Percentiles rank a stretch among this genome's conserved stretches.
phyloP scores from a whole-genome alignment of 2,113 vertebrate species.

The Chaetodon trifascialis region DNA sequence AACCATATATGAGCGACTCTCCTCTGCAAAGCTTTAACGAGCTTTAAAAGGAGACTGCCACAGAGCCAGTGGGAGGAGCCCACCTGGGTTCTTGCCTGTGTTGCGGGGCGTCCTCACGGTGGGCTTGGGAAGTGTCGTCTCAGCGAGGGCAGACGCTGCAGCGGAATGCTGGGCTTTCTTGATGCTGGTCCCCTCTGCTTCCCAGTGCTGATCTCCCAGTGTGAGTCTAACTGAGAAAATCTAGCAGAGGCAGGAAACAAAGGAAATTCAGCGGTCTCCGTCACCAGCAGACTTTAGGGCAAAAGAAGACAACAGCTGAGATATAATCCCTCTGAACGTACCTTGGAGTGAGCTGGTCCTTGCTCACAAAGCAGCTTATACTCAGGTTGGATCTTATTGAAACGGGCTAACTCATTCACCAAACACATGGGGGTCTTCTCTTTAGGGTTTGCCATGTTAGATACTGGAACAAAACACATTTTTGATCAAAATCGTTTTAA shows the following conservation, averaged over 20 bases:
- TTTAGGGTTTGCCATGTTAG: constrained; percentile 99
- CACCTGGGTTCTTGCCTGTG: constrained; percentile 93
- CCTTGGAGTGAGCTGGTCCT: constrained; percentile 95
- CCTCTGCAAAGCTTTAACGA: background rate
- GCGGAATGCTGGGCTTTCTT: constrained; percentile 95
- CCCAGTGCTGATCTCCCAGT: constrained; percentile 94
- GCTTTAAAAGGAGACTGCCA: background rate
- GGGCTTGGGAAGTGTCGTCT: constrained; percentile 92
- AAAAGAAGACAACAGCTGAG: background rate
- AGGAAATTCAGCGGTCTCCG: background rate
- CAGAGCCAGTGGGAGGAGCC: constrained; percentile 50
- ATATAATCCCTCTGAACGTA: constrained; percentile 57
- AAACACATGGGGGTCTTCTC: constrained; percentile 99
- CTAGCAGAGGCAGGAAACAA: constrained; percentile 69
- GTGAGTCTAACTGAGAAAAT: constrained; percentile 94
- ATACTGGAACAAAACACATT: constrained; percentile 84
- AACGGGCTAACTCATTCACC: constrained; percentile 99
- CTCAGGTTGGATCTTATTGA: constrained; percentile 95
- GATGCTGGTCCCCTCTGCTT: constrained; percentile 95
- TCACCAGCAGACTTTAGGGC: background rate
- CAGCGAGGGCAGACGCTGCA: constrained; percentile 91
- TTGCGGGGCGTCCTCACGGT: constrained; percentile 87
- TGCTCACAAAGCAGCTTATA: constrained; percentile 96
- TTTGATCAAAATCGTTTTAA: constrained; percentile 5
- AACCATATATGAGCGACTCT: background rate